Conservation (phyloP, 2,797 vertebrate species). For the Platalea minor region DNA sequence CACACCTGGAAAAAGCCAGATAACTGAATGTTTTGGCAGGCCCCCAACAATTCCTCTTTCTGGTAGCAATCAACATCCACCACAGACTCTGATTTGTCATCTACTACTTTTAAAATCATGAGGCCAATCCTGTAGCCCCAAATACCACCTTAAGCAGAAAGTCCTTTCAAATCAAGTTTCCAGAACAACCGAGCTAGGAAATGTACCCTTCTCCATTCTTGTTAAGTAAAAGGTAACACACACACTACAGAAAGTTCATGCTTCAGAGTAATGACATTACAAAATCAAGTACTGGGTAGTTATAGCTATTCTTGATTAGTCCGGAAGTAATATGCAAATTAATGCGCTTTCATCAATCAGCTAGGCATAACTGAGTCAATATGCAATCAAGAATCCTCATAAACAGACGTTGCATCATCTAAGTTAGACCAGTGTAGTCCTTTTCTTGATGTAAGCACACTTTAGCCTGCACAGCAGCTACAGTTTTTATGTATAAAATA, state of each 20-base stretch:
- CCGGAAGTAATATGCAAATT: constrained; percentile 4
- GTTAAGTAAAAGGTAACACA: neutral
- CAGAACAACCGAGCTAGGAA: neutral
- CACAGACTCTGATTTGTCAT: neutral
- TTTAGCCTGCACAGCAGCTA: neutral
- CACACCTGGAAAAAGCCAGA: constrained; percentile 3
- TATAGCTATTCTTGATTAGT: neutral
- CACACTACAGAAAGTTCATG: neutral
- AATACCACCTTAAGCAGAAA: neutral
- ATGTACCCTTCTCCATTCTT: neutral
- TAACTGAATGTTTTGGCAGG: neutral
- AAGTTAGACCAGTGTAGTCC: neutral
- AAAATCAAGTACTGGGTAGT: neutral
- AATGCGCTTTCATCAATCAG: constrained; percentile 20
- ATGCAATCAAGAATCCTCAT: constrained; percentile 18
- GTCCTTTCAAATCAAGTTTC: neutral
- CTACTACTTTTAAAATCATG: neutral
- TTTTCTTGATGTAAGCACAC: neutral
- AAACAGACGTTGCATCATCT: neutral
- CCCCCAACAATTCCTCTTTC: neutral
- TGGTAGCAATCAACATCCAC: neutral
- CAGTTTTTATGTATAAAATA: neutral
- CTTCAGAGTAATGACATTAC: neutral
- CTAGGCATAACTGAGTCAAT: constrained; percentile 8
- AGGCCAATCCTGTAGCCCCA: neutral